These are phyloP conservation scores for Scolanthus callimorphus DNA, from an alignment of 92 coral and sea anemone species.

Conservation along the genomic window DNA sequence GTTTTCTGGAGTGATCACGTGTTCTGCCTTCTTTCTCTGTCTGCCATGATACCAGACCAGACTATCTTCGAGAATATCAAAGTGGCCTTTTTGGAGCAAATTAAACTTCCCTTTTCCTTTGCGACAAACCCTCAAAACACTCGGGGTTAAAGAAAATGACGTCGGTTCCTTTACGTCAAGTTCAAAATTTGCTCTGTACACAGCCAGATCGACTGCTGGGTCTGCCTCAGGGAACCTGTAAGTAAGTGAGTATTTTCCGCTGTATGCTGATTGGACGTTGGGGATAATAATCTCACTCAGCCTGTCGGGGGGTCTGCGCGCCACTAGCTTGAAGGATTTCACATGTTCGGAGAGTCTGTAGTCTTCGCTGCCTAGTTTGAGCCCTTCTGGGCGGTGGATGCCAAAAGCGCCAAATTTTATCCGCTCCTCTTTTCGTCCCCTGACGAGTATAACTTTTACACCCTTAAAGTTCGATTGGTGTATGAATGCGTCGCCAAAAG, in stretches of 20 bases:
- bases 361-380: constrained; percentile 38
- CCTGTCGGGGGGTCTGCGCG: constrained; percentile 47
- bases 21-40: constrained; percentile 12
- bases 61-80: constrained; percentile 42
- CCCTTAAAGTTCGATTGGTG: constrained; percentile 55
- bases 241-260: constrained; percentile 65
- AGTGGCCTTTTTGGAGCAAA: constrained; percentile 51
- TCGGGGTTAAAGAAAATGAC: constrained; percentile 52
- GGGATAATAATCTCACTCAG: constrained; percentile 36
- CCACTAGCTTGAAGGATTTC: constrained; percentile 14
- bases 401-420: constrained; percentile 87
- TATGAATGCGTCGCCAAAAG: constrained; percentile 59
- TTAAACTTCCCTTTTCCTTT: constrained; percentile 53
- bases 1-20: constrained; percentile 51
- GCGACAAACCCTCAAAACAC: constrained; percentile 44
- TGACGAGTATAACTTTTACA: constrained; percentile 54
- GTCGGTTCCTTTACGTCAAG: constrained; percentile 68
- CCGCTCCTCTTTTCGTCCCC: constrained; percentile 40
- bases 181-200: constrained; percentile 58
- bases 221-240: constrained; percentile 83
- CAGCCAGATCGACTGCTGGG: constrained; percentile 50
- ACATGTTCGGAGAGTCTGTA: constrained; percentile 30
- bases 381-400: constrained; percentile 60
- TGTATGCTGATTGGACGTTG: constrained; percentile 24
- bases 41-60: constrained; percentile 76